Evolutionary conservation across 2,797 vertebrate genomes (phyloP).

Genomic region (Sebastes diploproa): DNA sequence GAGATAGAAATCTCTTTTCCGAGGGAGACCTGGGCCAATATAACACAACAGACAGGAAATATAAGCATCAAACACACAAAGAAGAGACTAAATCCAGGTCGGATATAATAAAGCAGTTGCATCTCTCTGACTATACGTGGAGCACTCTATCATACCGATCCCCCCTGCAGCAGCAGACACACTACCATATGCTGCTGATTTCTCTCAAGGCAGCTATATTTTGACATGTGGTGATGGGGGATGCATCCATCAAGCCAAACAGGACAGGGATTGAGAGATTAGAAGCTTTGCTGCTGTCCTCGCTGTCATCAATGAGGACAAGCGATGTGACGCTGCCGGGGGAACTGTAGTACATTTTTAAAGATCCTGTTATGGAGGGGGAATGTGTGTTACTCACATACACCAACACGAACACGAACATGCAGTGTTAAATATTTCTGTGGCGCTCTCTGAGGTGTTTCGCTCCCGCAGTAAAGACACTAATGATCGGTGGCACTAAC

Average conservation of each 20-base stretch:
- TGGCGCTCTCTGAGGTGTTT: background rate
- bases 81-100: no score
- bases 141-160: background rate
- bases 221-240: conserved; percentile 20
- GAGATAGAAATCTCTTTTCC: background rate
- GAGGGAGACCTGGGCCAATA: background rate
- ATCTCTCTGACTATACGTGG: background rate
- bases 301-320: conserved; percentile 6
- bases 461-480: background rate
- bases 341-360: conserved; percentile 25
- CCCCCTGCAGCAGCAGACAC: background rate
- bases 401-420: background rate
- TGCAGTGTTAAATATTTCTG: conserved; percentile 1
- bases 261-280: conserved; percentile 12
- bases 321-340: background rate
- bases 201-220: conserved; percentile 18
- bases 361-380: conserved; percentile 4
- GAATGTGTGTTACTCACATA: background rate
- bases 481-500: conserved; percentile 11
- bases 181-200: background rate
- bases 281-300: background rate
- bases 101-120: background rate
- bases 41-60: background rate
- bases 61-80: background rate
- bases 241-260: conserved; percentile 29